Conservation (phyloP, 2,113 vertebrate species). For the Chamaea fasciata region DNA sequence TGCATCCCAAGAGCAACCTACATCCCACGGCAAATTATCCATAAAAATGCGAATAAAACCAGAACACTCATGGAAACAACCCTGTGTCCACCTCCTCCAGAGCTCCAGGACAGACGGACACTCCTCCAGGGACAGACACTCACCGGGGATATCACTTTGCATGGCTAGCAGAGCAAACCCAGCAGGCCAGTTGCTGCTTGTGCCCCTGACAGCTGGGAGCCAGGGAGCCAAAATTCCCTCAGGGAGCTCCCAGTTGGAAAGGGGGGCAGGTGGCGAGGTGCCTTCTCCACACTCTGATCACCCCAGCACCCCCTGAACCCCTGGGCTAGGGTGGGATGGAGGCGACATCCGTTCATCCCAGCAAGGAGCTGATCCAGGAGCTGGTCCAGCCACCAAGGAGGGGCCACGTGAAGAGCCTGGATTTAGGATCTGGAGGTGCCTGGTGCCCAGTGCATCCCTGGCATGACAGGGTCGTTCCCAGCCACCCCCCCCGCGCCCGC, state of each 20-base stretch:
- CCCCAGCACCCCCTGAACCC: not conserved
- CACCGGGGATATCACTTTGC: not conserved
- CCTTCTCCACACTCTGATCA: fast-evolving
- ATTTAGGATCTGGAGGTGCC: not conserved
- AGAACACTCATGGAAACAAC: fast-evolving
- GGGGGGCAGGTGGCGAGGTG: not conserved
- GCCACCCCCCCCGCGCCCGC: not conserved
- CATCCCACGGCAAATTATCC: fast-evolving
- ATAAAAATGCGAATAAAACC: not conserved
- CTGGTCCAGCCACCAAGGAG: not conserved
- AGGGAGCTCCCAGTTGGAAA: not conserved
- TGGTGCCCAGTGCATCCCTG: not conserved
- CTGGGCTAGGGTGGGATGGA: not conserved
- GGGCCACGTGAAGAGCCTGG: not conserved
- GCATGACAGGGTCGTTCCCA: not conserved
- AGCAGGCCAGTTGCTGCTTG: not conserved
- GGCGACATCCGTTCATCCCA: not conserved
- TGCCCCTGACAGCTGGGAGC: slow-evolving; percentile 34
- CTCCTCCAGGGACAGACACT: not conserved
- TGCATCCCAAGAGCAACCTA: not conserved
- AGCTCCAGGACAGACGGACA: not conserved
- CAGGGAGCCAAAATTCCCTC: not conserved
- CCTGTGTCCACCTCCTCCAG: not conserved
- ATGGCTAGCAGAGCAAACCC: not conserved
- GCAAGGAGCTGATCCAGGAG: not conserved